Evolutionary conservation across 2,113 vertebrate species (phyloP).

Genomic region (Pelusios castaneus): DNA sequence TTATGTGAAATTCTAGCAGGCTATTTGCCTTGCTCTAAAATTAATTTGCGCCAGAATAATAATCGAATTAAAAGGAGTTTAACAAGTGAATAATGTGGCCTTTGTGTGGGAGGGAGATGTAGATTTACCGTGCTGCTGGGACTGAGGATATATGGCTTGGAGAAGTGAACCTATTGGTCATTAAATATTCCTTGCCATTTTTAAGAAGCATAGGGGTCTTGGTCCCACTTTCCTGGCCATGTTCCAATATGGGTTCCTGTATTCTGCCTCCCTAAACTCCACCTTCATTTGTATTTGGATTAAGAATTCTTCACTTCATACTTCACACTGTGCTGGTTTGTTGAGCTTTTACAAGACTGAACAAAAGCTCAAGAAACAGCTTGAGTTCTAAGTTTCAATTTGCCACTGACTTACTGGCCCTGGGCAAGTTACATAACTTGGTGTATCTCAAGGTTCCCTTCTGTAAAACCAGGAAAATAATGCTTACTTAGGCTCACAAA

Average conservation of each 20-base stretch:
- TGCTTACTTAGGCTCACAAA: conserved; percentile 25
- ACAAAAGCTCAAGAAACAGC: conserved; percentile 35
- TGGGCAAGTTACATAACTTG: conserved; percentile 32
- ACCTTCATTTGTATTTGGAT: conserved; percentile 1
- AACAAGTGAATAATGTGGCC: background rate
- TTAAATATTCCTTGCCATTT: background rate
- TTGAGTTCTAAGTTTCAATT: conserved; percentile 30
- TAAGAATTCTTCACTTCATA: conserved; percentile 17
- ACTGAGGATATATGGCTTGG: background rate
- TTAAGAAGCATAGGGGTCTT: background rate
- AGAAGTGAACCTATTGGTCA: background rate
- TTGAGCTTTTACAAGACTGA: conserved; percentile 8
- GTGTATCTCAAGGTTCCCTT: background rate
- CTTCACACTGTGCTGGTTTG: background rate
- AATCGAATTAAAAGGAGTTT: background rate
- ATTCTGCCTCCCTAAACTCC: background rate
- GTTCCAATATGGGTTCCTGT: background rate
- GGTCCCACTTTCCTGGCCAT: rapidly evolving
- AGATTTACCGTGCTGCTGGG: background rate
- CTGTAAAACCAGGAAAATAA: background rate
- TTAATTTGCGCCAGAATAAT: background rate
- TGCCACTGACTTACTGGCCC: background rate
- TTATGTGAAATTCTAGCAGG: background rate
- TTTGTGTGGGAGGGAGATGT: background rate
- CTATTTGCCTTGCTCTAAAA: background rate